Base-by-base conservation (phyloP, 2,113 vertebrate genomes). In the Antennarius striatus region DNA sequence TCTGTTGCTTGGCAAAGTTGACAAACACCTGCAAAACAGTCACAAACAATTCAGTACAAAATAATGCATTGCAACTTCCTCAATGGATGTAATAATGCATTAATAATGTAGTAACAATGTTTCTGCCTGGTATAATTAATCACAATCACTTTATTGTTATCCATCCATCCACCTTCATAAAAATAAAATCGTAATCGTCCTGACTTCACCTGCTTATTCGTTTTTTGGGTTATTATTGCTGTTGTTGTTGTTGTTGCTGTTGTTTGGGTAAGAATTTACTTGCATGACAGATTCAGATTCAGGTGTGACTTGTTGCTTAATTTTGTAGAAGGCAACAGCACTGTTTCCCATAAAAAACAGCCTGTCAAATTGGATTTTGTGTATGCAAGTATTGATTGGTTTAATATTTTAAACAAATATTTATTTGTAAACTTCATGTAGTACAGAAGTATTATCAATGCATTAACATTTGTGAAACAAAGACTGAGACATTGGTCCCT, bases 1-100 rank as follows among this genome's bases (percentile, higher is more conserved):
- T 90, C 86, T 99, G 96, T 64, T 96, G 95, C 90, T 96, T 98
- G 91, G 96, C 97, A 84, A 99, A 99, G 88, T 96, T 99, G 75
- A 99, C 96, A 87, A 99, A 99, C 68, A 93, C 93, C 92, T 93
- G 71, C 47, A 56, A 40, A 11, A 54, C 30, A 30, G 32, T 29
- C 16, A 64, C 10, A 61, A 17, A 71, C 22, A 80, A 58, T 12
- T 53, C 14, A 64, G 43, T 13, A 29, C 6, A 39, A 12, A 7
- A 30, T 40, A 51, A 46, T n/a, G 11, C 29, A 1, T 16, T 16
- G 36, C 8, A 14, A 47, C n/a, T 30, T 45, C 17, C 45, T 8
- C 14, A 47, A 43, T 3, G 6, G 11, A 3, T 5, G 3, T 11
- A 7, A 7, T 10, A 43, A 12, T 43, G 10, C 8, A 22, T 22